These are phyloP conservation scores for Esox niger DNA, from an alignment of 2,113 vertebrate species.

Conservation along the genomic window DNA sequence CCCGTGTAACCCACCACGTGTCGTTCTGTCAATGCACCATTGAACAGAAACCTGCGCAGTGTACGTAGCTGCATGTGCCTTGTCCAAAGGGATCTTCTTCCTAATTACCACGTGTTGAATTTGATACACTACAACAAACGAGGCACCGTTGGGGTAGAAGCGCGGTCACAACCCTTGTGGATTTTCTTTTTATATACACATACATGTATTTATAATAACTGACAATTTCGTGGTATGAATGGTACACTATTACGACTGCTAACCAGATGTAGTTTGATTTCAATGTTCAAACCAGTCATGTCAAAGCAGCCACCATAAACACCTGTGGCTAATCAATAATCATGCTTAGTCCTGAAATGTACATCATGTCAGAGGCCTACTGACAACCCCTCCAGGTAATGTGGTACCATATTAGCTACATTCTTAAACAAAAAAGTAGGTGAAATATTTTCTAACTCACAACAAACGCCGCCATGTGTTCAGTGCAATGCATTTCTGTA, in stretches of 20 bases:
- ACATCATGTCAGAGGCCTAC: not conserved
- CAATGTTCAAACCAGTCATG: too few relatives aligned
- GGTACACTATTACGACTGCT: not conserved
- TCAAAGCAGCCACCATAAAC: not conserved
- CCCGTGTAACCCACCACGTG: slow-evolving; percentile 60
- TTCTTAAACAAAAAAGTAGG: too few relatives aligned
- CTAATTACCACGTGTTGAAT: slow-evolving; percentile 55
- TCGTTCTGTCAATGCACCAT: slow-evolving; percentile 15
- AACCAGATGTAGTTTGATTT: not conserved
- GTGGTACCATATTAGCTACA: not conserved
- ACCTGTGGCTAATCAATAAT: not conserved
- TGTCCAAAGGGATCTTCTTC: slow-evolving; percentile 14
- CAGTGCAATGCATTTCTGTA: too few relatives aligned
- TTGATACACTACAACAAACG: slow-evolving; percentile 61
- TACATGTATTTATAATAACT: not conserved
- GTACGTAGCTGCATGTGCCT: slow-evolving; percentile 47
- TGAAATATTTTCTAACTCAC: too few relatives aligned
- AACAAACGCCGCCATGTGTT: too few relatives aligned
- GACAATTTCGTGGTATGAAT: not conserved
- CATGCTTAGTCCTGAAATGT: not conserved
- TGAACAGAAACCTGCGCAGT: slow-evolving; percentile 40
- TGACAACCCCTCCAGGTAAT: not conserved
- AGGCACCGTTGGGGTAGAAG: not conserved
- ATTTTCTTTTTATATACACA: not conserved
- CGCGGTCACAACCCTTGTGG: not conserved